phyloP scores from a whole-genome alignment of 2,888 invertebrate species.

The Eupithecia insigniata region DNA sequence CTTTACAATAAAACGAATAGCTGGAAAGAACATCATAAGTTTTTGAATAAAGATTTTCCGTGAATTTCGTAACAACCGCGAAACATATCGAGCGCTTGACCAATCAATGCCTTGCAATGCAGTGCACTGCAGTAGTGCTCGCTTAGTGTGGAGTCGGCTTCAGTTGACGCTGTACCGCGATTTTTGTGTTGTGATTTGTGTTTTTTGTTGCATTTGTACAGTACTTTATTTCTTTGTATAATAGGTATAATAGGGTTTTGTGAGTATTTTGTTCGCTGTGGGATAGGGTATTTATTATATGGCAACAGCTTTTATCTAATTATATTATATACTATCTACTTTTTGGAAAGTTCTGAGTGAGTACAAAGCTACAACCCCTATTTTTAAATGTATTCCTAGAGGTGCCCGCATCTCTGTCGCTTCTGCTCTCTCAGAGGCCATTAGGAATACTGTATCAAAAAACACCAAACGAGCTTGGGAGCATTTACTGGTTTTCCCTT shows the following conservation, averaged over 20 bases:
- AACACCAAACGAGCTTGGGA: too few relatives aligned
- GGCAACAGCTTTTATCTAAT: not conserved
- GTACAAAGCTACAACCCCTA: too few relatives aligned
- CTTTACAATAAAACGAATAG: not conserved
- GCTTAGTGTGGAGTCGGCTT: slow-evolving; percentile 34
- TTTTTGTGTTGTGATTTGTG: slow-evolving; percentile 4
- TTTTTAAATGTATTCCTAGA: too few relatives aligned
- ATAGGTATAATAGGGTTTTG: not conserved
- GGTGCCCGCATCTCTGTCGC: too few relatives aligned
- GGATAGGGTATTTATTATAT: too few relatives aligned
- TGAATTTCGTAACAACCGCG: slow-evolving; percentile 20
- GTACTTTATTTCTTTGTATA: not conserved
- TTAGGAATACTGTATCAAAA: too few relatives aligned
- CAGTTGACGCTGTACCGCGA: not conserved
- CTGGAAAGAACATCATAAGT: not conserved
- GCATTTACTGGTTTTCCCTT: too few relatives aligned
- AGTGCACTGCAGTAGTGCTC: slow-evolving; percentile 33
- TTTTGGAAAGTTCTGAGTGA: too few relatives aligned
- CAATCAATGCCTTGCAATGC: slow-evolving; percentile 43
- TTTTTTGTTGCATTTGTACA: not conserved
- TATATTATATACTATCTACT: too few relatives aligned
- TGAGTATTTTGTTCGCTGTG: not conserved
- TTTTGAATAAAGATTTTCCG: slow-evolving; percentile 3
- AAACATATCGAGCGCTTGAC: slow-evolving; percentile 30
- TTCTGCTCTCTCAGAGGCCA: too few relatives aligned